phyloP scores from a whole-genome alignment of 30 jellyfish, hydroid and myxozoan genomes.

The Aurelia sp. region DNA sequence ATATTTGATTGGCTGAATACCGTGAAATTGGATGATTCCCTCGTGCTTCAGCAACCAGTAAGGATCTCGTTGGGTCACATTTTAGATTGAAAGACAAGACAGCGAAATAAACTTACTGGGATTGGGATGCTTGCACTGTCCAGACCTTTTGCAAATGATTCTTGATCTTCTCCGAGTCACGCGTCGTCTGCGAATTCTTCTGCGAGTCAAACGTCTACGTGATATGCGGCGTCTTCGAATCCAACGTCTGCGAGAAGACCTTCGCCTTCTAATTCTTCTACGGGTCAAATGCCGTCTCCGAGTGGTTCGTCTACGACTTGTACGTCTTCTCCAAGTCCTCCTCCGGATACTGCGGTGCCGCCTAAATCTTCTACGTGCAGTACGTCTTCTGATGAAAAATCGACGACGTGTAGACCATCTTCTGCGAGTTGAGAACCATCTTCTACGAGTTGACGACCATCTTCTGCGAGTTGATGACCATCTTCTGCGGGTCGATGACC shows the following conservation, averaged over 20 bases:
- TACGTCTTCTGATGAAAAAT: slow-evolving; percentile 13
- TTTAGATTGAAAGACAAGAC: too few relatives aligned
- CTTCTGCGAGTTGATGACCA: neutral
- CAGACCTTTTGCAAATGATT: neutral
- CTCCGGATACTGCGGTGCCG: neutral
- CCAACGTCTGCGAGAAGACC: neutral
- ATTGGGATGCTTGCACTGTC: neutral
- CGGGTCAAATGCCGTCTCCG: neutral
- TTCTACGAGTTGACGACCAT: neutral
- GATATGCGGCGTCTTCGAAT: slow-evolving; percentile 4
- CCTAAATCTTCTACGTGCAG: slow-evolving; percentile 6
- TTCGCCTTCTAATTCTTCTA: slow-evolving; percentile 34
- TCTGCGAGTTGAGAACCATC: neutral
- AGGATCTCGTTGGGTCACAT: too few relatives aligned
- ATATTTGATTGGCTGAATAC: too few relatives aligned
- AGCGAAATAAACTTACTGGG: neutral
- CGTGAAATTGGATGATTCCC: too few relatives aligned
- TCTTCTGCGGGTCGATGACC: neutral
- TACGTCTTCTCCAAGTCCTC: slow-evolving; percentile 18
- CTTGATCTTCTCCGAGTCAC: neutral
- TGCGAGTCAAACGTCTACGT: slow-evolving; percentile 11
- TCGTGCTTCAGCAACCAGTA: too few relatives aligned
- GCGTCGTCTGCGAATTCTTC: slow-evolving; percentile 9
- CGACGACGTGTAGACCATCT: slow-evolving; percentile 6
- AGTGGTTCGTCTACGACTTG: slow-evolving; percentile 7